Percentiles rank a stretch among this genome's conserved stretches.
phyloP scores from a whole-genome alignment of 2,888 invertebrate species.

The Hermaeophaga mercurialis region DNA sequence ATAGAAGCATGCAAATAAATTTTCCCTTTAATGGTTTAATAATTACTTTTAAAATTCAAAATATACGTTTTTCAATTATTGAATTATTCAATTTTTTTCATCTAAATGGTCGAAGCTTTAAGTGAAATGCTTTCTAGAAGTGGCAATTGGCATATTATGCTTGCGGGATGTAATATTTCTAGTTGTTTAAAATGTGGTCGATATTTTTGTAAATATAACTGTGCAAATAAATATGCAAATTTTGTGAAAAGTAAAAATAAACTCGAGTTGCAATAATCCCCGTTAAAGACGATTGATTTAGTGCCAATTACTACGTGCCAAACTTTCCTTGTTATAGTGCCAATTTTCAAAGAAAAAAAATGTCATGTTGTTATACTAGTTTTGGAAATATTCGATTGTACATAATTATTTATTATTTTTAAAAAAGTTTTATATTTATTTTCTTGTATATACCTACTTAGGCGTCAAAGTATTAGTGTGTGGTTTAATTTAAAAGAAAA shows the following conservation, averaged over 20 bases:
- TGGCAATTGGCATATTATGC: no score
- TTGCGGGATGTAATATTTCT: no score
- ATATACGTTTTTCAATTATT: no score
- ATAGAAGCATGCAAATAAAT: no score
- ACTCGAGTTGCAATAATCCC: conserved; percentile 30
- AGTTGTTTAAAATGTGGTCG: not conserved
- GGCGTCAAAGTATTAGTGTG: conserved; percentile 37
- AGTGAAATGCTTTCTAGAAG: no score
- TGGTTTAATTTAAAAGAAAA: no score
- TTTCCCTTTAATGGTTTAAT: no score
- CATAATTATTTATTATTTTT: conserved; percentile 45
- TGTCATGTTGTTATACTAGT: conserved; percentile 34
- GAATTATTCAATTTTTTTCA: no score
- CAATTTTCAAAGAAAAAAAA: conserved; percentile 40
- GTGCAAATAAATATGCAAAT: conserved; percentile 11
- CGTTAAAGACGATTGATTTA: conserved; percentile 32
- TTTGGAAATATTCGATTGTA: conserved; percentile 38
- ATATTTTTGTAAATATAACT: not conserved
- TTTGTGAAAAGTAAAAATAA: no score
- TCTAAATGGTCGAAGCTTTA: no score
- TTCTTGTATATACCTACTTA: conserved; percentile 45
- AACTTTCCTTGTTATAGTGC: conserved; percentile 45
- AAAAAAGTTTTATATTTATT: conserved; percentile 45
- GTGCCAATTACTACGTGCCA: conserved; percentile 52
- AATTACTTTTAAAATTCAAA: no score